Evolutionary conservation across 1,140 invertebrate species (phyloP).

Genomic region (Drosophila oshimai): DNA sequence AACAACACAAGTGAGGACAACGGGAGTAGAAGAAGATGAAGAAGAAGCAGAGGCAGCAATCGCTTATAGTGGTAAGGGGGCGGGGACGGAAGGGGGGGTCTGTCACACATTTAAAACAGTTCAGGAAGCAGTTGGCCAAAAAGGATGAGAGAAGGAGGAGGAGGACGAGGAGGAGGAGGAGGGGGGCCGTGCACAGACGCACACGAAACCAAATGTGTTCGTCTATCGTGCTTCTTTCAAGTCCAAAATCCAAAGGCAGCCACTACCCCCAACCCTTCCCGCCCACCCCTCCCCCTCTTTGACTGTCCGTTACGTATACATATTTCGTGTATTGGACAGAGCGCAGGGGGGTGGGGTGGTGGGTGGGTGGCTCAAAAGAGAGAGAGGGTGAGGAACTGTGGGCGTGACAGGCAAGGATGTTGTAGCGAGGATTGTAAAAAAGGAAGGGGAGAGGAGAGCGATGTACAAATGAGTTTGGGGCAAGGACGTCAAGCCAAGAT

Average conservation of each 20-base stretch:
- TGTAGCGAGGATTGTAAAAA: no score
- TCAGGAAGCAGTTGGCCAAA: slow-evolving; percentile 34
- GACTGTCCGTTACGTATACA: slow-evolving; percentile 75
- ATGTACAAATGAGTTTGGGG: slow-evolving; percentile 75
- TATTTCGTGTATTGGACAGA: slow-evolving; percentile 46
- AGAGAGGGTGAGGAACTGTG: background rate
- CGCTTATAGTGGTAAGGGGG: background rate
- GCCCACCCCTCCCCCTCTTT: background rate
- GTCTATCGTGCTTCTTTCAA: slow-evolving; percentile 60
- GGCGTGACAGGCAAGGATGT: background rate
- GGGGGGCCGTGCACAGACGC: slow-evolving; percentile 8
- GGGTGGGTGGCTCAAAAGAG: no score
- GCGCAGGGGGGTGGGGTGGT: background rate
- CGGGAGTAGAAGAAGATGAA: background rate
- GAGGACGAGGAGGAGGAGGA: background rate
- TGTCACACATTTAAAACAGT: slow-evolving; percentile 79
- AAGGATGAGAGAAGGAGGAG: background rate
- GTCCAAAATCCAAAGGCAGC: slow-evolving; percentile 36
- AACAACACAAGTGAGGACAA: slow-evolving; percentile 24
- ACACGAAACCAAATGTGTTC: slow-evolving; percentile 74
- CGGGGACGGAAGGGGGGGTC: slow-evolving; percentile 12
- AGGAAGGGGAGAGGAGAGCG: background rate
- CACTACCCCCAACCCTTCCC: background rate
- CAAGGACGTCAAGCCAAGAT: slow-evolving; percentile 71
- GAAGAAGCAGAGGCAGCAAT: background rate